Evolutionary conservation across 2,888 invertebrate genomes (phyloP).

Genomic region (Tyria jacobaeae): DNA sequence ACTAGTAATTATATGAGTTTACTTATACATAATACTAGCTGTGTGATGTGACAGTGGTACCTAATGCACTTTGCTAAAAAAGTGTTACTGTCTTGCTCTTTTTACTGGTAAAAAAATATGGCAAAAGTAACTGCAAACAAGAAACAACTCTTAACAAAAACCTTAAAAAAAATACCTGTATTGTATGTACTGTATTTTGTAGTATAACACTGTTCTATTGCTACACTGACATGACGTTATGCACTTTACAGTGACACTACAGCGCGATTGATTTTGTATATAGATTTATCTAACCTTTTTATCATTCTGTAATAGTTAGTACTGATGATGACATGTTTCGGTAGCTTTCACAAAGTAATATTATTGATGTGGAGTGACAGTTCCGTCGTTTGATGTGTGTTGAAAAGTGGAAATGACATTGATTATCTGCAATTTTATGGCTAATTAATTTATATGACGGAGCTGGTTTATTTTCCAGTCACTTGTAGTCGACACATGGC

Average conservation of each 20-base stretch:
- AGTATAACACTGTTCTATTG: background rate
- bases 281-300: background rate
- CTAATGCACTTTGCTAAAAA: background rate
- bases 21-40: too few species aligned
- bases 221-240: background rate
- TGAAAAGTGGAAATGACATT: constrained; percentile 34
- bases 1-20: too few species aligned
- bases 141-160: background rate
- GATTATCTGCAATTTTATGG: constrained; percentile 31
- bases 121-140: background rate
- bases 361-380: constrained; percentile 33
- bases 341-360: constrained; percentile 45
- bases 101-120: background rate
- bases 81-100: background rate
- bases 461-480: constrained; percentile 28
- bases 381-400: constrained; percentile 18
- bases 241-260: background rate
- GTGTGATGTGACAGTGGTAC: too few species aligned
- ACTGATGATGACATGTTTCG: constrained; percentile 38
- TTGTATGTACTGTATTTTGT: background rate
- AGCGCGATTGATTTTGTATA: too few species aligned
- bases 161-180: background rate
- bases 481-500: constrained; percentile 68
- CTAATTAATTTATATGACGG: constrained; percentile 36
- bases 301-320: background rate